Evolutionary conservation across 2,113 vertebrate genomes (phyloP).

Genomic region (Urocynchramus pylzowi): DNA sequence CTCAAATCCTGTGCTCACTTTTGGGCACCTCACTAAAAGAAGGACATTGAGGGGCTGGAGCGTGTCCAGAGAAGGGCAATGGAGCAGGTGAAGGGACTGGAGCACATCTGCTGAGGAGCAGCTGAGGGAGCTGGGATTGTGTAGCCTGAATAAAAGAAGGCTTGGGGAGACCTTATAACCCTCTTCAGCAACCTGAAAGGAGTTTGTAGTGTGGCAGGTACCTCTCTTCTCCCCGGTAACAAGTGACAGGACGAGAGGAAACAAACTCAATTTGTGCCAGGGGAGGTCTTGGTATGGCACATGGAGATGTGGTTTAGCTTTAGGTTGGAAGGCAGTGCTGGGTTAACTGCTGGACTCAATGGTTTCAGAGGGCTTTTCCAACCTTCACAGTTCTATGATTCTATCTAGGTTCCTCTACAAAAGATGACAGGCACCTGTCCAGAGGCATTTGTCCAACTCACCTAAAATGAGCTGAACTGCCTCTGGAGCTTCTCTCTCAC

Average conservation of each 20-base stretch:
- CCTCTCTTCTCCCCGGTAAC: not conserved
- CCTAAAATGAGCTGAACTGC: not conserved
- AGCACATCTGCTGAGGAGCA: not conserved
- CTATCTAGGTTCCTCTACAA: not conserved
- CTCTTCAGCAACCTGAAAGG: not conserved
- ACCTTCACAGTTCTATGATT: too few species aligned
- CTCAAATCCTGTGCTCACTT: not conserved
- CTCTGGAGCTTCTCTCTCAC: not conserved
- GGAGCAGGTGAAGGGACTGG: not conserved
- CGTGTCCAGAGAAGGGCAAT: not conserved
- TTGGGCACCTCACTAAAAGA: not conserved
- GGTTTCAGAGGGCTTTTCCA: not conserved
- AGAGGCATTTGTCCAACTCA: not conserved
- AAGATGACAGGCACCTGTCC: not conserved
- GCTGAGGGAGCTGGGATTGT: not conserved
- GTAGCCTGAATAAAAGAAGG: not conserved
- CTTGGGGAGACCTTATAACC: not conserved
- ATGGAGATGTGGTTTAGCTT: not conserved
- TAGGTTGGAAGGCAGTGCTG: not conserved
- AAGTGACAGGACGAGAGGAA: not conserved
- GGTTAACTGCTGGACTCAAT: not conserved
- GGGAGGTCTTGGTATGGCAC: not conserved
- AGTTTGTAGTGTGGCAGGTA: not conserved
- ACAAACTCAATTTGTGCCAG: accelerated
- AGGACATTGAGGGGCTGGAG: not conserved